Conservation (phyloP, 2,113 vertebrate genomes). For the Plotosus lineatus region DNA sequence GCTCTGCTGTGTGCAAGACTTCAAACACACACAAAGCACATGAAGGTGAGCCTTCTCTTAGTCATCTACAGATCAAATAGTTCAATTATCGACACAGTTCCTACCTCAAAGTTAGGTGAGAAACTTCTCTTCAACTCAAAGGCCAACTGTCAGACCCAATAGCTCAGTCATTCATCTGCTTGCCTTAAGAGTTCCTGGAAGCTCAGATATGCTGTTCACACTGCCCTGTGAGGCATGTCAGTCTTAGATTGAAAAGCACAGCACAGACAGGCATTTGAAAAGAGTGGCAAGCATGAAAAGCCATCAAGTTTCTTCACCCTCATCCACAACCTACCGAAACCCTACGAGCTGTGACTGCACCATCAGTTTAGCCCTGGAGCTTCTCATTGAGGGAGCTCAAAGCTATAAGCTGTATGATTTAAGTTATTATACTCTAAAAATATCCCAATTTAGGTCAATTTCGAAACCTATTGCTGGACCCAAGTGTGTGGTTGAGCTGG, state of each 20-base stretch:
- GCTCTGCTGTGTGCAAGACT: background rate
- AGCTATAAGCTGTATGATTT: background rate
- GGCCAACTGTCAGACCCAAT: slow-evolving; percentile 22
- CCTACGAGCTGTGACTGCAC: slow-evolving; percentile 6
- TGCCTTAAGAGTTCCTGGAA: background rate
- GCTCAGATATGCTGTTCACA: background rate
- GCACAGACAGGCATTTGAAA: background rate
- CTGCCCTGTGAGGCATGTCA: slow-evolving; percentile 21
- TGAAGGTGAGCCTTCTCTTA: slow-evolving; percentile 21
- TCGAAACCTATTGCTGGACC: background rate
- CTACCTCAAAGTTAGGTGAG: background rate
- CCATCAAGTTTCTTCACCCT: background rate
- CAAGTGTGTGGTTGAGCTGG: background rate
- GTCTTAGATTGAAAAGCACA: background rate
- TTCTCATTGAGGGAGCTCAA: slow-evolving; percentile 3
- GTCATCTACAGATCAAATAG: slow-evolving; percentile 39
- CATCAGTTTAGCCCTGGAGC: slow-evolving; percentile 1
- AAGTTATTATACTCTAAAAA: background rate
- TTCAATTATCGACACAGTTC: slow-evolving; percentile 35
- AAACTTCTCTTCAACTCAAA: background rate
- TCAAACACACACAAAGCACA: slow-evolving; percentile 26
- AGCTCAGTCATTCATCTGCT: slow-evolving; percentile 24
- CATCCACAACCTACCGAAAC: background rate
- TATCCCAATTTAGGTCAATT: background rate
- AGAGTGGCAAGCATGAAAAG: background rate